Percentiles rank a stretch among this genome's conserved stretches.
phyloP scores from a whole-genome alignment of 2,888 invertebrate genomes.

The Euproctis similis region DNA sequence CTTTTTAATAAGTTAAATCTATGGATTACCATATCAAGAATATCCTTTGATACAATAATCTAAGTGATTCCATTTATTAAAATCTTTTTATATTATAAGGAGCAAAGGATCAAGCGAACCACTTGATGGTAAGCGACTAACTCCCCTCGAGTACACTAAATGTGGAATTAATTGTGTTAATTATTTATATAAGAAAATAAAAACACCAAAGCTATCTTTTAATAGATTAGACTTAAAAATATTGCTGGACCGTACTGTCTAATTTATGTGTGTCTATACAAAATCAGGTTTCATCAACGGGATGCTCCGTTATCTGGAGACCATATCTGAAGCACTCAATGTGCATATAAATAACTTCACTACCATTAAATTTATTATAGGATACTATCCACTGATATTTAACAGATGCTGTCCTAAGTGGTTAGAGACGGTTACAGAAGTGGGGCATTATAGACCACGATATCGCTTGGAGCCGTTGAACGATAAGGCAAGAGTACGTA shows the following conservation, averaged over 20 bases:
- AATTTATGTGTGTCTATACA: too few relatives aligned
- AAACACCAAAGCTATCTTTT: too few relatives aligned
- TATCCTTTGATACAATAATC: too few relatives aligned
- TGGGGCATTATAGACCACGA: constrained; percentile 17
- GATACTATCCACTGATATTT: constrained; percentile 26
- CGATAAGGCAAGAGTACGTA: constrained; percentile 40
- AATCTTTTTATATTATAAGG: too few relatives aligned
- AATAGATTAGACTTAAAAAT: too few relatives aligned
- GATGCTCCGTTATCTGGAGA: constrained; percentile 27
- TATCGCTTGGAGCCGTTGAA: constrained; percentile 30
- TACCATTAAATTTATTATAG: constrained; percentile 26
- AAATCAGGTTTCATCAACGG: too few relatives aligned
- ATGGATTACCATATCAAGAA: constrained; percentile 1
- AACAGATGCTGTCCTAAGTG: constrained; percentile 20
- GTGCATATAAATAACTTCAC: constrained; percentile 20
- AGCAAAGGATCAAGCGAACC: too few relatives aligned
- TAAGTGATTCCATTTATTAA: constrained; percentile 1
- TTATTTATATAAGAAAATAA: too few relatives aligned
- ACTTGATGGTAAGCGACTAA: too few relatives aligned
- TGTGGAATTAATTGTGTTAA: too few relatives aligned
- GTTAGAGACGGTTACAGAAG: constrained; percentile 17
- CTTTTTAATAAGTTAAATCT: constrained; percentile 3
- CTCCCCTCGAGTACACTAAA: too few relatives aligned
- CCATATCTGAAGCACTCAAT: constrained; percentile 24
- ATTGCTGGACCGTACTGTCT: too few relatives aligned